Base-by-base conservation (phyloP, 2,888 invertebrate genomes). In the Oligia latruncula region DNA sequence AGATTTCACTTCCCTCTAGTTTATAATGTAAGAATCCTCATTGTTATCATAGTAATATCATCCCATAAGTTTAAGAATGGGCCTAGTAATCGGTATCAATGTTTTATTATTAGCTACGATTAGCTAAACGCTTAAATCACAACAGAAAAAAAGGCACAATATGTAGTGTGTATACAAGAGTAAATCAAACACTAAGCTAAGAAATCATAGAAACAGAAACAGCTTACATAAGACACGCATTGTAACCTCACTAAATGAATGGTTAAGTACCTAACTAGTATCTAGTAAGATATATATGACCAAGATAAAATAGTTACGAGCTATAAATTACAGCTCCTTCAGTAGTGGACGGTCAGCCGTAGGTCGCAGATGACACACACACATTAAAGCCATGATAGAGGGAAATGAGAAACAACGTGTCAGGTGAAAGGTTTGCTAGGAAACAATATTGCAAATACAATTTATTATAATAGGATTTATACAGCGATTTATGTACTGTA, bases 401-500 rank as follows among this genome's bases (percentile, higher is more conserved):
- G 84, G 81, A 88, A 90, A 90, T 89, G 89, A 89, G 89, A 83
- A 89, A 88, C 78, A 81, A 74, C 74, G 58, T 76, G 29, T 71
- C 71, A 84, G 90, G 90, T 90, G 90, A 90, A 90, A 90, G 90
- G 90, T 90, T 78, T 71, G 17, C 78, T 79, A 82, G 85, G 83
- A 87, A 87, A 89, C 86, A 90, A 88, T 89, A 89, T 87, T 88
- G 83, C 84, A 78, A 60, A 70, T 77, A 81, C 79, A 80, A 89
- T 90, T 90, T 90, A 90, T 88, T 90, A 77, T 87, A 84, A 87
- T 90, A 87, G 84, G 78, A 66, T 82, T 84, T 87, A 86, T 80
- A 88, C 74, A 71, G 62, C 82, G 68, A 86, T 87, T 85, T 84
- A 85, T 84, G 88, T 68, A 65, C 76, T 68, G 73, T 70, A 78